Evolutionary conservation across 2,113 vertebrate species (phyloP).

Genomic region (Odontophorus gujanensis): DNA sequence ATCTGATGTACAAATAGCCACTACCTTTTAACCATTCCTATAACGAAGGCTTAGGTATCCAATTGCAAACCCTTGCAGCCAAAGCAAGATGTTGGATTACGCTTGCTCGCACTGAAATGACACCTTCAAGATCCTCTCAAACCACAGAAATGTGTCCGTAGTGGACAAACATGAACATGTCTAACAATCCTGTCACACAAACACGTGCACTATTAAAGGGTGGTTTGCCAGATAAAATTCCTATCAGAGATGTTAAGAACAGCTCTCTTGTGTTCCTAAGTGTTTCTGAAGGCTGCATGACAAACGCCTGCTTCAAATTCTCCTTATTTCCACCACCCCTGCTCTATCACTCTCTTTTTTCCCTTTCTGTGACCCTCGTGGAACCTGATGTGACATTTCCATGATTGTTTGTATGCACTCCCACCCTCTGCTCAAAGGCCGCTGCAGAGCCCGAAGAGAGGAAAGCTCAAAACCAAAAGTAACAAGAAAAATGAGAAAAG

Average conservation of each 20-base stretch:
- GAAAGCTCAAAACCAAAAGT: neutral
- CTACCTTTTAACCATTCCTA: slow-evolving; percentile 1
- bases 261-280: fast-evolving
- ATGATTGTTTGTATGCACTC: neutral
- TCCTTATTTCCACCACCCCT: neutral
- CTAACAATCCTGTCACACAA: neutral
- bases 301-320: neutral
- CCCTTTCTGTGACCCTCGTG: neutral
- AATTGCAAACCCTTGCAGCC: slow-evolving; percentile 49
- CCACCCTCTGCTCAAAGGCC: neutral
- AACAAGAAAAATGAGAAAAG: neutral
- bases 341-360: neutral
- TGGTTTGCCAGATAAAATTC: neutral
- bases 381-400: neutral
- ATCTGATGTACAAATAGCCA: slow-evolving; percentile 4
- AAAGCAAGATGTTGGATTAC: slow-evolving; percentile 41
- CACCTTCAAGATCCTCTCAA: slow-evolving; percentile 3
- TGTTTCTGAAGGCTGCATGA: neutral
- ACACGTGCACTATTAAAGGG: neutral
- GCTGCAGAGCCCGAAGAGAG: neutral
- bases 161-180: neutral
- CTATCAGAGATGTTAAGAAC: neutral
- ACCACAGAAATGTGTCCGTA: neutral
- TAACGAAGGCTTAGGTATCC: slow-evolving; percentile 45
- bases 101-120: slow-evolving; percentile 49